Conservation (phyloP, 1,140 invertebrate genomes). For the Nebria ingens region DNA sequence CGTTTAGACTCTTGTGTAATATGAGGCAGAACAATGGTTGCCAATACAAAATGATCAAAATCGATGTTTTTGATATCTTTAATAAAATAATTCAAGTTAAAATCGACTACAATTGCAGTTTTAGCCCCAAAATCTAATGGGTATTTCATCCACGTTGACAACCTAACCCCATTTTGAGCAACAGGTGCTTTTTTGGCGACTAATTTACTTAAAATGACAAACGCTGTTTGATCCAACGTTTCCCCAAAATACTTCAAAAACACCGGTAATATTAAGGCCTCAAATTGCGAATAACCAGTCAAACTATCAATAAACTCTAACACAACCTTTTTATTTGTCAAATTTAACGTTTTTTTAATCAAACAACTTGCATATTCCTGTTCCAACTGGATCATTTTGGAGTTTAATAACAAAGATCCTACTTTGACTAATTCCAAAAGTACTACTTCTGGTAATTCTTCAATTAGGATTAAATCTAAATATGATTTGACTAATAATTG, state of each 20-base stretch:
- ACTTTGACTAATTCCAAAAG: constrained; percentile 44
- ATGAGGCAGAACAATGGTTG: constrained; percentile 50
- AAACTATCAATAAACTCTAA: constrained; percentile 53
- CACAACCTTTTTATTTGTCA: constrained; percentile 43
- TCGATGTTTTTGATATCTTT: constrained; percentile 31
- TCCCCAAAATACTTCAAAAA: constrained; percentile 51
- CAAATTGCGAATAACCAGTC: constrained; percentile 56
- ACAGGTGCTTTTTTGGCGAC: constrained; percentile 54
- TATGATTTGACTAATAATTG: constrained; percentile 38
- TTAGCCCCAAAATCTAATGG: constrained; percentile 46
- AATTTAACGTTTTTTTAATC: constrained; percentile 46
- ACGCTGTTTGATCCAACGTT: constrained; percentile 44
- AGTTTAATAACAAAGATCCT: constrained; percentile 46
- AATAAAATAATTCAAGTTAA: constrained; percentile 28
- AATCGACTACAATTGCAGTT: constrained; percentile 30
- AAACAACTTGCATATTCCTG: constrained; percentile 59
- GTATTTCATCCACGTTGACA: constrained; percentile 53
- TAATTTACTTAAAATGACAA: constrained; percentile 52
- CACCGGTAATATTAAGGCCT: constrained; percentile 58
- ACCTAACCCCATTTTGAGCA: constrained; percentile 43
- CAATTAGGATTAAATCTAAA: constrained; percentile 36
- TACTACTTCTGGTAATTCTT: constrained; percentile 38
- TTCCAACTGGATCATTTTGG: constrained; percentile 46
- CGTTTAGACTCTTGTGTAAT: no score
- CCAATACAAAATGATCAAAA: constrained; percentile 39